Conservation (phyloP, 2,113 vertebrate genomes). For the Ochotona princeps region DNA sequence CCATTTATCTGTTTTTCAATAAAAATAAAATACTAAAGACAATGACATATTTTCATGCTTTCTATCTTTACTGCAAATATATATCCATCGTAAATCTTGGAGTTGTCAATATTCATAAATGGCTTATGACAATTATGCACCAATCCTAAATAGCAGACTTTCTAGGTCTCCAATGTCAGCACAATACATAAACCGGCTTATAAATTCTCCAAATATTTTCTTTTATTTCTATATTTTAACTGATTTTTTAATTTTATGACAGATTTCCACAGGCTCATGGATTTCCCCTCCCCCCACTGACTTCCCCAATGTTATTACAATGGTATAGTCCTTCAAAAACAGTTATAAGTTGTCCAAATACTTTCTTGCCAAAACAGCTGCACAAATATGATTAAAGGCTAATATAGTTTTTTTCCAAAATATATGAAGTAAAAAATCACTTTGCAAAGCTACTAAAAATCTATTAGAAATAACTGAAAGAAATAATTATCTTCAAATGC, state of each 20-base stretch:
- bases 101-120: constrained; percentile 44
- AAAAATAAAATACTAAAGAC: constrained; percentile 57
- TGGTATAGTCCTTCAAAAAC: no score
- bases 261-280: no score
- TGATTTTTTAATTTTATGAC: no score
- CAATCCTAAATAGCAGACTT: constrained; percentile 29
- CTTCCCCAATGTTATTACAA: no score
- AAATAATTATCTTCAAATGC: background rate
- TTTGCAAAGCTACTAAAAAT: background rate
- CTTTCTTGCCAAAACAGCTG: constrained; percentile 40
- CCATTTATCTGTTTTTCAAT: constrained; percentile 91
- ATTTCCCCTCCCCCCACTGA: no score
- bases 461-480: background rate
- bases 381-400: constrained; percentile 34
- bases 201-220: background rate
- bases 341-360: background rate
- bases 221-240: background rate
- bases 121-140: background rate
- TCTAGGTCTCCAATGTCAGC: background rate
- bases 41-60: constrained; percentile 46
- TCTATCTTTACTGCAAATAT: constrained; percentile 29
- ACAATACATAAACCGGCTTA: constrained; percentile 39
- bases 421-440: constrained; percentile 12
- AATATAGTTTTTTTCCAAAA: background rate
- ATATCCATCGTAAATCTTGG: constrained; percentile 1